Evolutionary conservation across 2,113 vertebrate genomes (phyloP), one percentile per base, ranked within the genome.

Genomic region (Ivindomyrus marchei): DNA sequence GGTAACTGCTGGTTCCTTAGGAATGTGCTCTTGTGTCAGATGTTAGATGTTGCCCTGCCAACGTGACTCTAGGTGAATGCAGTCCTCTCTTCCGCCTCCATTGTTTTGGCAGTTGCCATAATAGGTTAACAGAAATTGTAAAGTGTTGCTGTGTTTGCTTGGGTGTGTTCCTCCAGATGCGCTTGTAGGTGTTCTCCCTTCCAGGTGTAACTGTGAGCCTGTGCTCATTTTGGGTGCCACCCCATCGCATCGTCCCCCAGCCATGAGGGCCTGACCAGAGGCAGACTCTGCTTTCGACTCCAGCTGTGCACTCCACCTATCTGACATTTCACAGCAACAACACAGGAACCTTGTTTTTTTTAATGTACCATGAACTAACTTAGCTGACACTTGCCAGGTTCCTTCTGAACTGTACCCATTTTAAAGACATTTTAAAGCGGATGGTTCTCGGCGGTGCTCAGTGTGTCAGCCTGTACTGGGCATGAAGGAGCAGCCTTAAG

Each of bases 61-160:
- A 85, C 15, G 62, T 45, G 77, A 3, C 1, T n/a, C 77, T 89
- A 70, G n/a, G 46, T 17, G 56, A n/a, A 0, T 49, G 17, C 6
- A 53, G 58, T 9, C 56, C 27, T 88, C 3, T 88, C 84, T 83
- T 39, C 3, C 1, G 0, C 3, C 10, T 90, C n/a, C 19, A 56
- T 8, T 0, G 49, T 62, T 27, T 94, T 90, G 2, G 92, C 92
- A 19, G 90, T 91, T 58, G 92, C 92, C 74, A 96, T 88, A 53
- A 92, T 56, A 1, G 93, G 92, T 88, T 89, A 92, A 11, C 95
- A 92, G 74, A 94, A 93, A 7, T 95, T 92, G 47, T 36, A 89
- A 62, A 94, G 93, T 89, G 58, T 94, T 91, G 90, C 91, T 42
- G 88, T 10, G 0, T 3, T 47, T 13, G 45, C 50, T 91, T 91